Evolutionary conservation across 2,888 invertebrate species (phyloP).

Genomic region (Noctua fimbriata): DNA sequence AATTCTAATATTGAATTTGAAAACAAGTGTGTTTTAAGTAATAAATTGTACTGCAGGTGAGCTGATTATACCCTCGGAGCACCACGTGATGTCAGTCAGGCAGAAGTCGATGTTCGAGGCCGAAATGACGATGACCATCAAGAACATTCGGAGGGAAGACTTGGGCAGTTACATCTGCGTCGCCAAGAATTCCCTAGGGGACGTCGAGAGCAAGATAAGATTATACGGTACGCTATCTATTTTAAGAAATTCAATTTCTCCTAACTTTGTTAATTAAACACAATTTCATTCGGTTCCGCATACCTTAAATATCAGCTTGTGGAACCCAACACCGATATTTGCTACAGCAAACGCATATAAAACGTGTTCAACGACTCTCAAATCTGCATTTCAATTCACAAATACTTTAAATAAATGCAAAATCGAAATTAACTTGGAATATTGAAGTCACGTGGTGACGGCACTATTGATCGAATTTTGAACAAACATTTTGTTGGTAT

Average conservation of each 20-base stretch:
- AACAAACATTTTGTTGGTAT: slow-evolving; percentile 53
- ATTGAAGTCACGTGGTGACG: slow-evolving; percentile 31
- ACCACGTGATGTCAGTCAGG: slow-evolving; percentile 94
- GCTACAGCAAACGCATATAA: slow-evolving; percentile 44
- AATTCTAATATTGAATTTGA: slow-evolving; percentile 90
- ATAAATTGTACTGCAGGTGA: slow-evolving; percentile 91
- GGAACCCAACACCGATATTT: slow-evolving; percentile 32
- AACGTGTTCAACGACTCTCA: slow-evolving; percentile 51
- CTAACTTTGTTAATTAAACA: slow-evolving; percentile 47
- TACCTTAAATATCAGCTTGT: slow-evolving; percentile 35
- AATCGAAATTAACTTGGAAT: slow-evolving; percentile 51
- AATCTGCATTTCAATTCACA: slow-evolving; percentile 61
- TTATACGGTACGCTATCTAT: slow-evolving; percentile 93
- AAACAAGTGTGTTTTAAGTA: slow-evolving; percentile 85
- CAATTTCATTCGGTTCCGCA: slow-evolving; percentile 35
- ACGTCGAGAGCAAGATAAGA: slow-evolving; percentile 96
- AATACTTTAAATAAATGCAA: slow-evolving; percentile 58
- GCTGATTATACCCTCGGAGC: slow-evolving; percentile 95
- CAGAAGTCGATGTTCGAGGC: slow-evolving; percentile 95
- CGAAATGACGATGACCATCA: slow-evolving; percentile 95
- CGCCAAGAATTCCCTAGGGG: slow-evolving; percentile 96
- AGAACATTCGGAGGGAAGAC: slow-evolving; percentile 94
- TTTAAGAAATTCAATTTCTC: slow-evolving; percentile 33
- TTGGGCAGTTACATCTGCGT: slow-evolving; percentile 96
- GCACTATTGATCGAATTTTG: slow-evolving; percentile 40